Conservation (phyloP, 2,797 vertebrate genomes). For the Gambusia yucatana region DNA sequence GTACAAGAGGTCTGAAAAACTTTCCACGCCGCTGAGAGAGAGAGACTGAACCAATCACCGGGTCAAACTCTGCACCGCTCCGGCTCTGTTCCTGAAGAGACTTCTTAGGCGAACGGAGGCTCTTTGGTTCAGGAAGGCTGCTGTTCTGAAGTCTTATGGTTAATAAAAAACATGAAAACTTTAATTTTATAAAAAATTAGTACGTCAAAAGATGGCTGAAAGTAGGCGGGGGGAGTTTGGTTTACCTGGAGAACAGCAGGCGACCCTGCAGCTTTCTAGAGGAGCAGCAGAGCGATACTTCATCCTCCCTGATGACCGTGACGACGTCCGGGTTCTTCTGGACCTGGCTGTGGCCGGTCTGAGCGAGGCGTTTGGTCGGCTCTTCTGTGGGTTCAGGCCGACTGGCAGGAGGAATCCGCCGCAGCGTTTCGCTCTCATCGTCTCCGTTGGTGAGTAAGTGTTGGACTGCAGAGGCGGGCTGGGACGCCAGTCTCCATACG, state of each 20-base stretch:
- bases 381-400: constrained; percentile 28
- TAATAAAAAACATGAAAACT: not conserved
- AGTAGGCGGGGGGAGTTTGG: not conserved
- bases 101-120: constrained; percentile 28
- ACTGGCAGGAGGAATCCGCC: constrained; percentile 9
- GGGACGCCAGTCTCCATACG: constrained; percentile 75
- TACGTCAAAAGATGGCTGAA: not conserved
- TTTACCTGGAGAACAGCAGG: constrained; percentile 76
- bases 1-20: not conserved
- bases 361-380: not conserved
- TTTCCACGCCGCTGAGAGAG: not conserved
- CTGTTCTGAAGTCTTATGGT: constrained; percentile 58
- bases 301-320: constrained; percentile 75
- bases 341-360: not conserved
- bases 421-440: constrained; percentile 10
- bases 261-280: constrained; percentile 61
- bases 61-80: constrained; percentile 2
- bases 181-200: not conserved
- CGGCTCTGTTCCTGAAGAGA: constrained; percentile 31
- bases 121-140: constrained; percentile 47
- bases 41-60: constrained; percentile 44
- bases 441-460: constrained; percentile 20
- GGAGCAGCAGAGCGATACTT: constrained; percentile 76
- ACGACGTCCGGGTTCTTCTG: constrained; percentile 37
- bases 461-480: constrained; percentile 47